These are phyloP conservation scores for Zenarchopterus dispar DNA, from an alignment of 2,797 vertebrate species.

Conservation along the genomic window DNA sequence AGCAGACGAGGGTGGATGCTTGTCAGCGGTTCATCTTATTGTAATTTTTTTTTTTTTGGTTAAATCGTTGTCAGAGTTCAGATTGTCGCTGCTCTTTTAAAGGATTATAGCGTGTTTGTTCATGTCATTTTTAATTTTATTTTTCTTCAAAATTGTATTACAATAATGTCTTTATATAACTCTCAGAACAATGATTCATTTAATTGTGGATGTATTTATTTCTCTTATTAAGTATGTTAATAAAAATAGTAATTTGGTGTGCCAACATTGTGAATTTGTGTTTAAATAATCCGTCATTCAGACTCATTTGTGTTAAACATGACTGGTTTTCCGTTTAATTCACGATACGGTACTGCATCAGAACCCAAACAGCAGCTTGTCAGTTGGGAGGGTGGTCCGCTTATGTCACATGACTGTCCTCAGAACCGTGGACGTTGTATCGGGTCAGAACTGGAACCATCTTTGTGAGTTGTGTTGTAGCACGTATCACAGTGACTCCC, in stretches of 20 bases:
- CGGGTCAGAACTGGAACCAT: no score
- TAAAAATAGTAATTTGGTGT: not conserved
- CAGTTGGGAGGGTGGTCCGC: no score
- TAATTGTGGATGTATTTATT: slow-evolving; percentile 52
- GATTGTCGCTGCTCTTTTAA: slow-evolving; percentile 36
- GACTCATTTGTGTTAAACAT: no score
- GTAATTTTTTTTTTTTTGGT: slow-evolving; percentile 1
- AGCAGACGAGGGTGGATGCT: not conserved
- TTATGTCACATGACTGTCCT: no score
- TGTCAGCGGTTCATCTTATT: slow-evolving; percentile 11
- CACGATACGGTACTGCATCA: no score
- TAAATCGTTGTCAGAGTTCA: slow-evolving; percentile 8
- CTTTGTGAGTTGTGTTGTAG: no score
- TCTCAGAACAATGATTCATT: slow-evolving; percentile 28
- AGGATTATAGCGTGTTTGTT: slow-evolving; percentile 27
- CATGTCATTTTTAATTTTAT: not conserved
- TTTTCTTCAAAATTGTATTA: slow-evolving; percentile 31
- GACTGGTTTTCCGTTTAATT: no score
- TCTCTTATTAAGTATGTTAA: slow-evolving; percentile 49
- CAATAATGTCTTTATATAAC: slow-evolving; percentile 35
- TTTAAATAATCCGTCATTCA: no score
- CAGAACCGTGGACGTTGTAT: no score
- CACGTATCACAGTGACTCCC: no score
- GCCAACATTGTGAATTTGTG: no score
- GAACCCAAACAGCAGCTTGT: no score